Conservation (phyloP, 64 coral and sea anemone species). For the Montipora efflorescens region DNA sequence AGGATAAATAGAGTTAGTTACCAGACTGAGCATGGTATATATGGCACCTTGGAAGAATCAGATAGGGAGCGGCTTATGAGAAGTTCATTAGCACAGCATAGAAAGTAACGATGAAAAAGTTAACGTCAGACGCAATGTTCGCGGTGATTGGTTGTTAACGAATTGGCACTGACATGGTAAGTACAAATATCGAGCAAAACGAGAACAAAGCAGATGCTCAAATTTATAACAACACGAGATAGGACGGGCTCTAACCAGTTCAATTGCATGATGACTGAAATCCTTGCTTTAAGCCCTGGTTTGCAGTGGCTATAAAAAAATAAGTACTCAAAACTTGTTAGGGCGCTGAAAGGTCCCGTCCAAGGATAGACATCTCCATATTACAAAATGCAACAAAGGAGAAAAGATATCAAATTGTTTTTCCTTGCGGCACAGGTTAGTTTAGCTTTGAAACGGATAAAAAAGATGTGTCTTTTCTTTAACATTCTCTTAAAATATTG, state of each 20-base stretch:
- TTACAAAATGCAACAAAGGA: background rate
- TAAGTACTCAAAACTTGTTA: too few relatives aligned
- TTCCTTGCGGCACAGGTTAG: background rate
- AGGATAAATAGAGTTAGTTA: background rate
- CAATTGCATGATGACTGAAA: background rate
- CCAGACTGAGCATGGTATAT: too few relatives aligned
- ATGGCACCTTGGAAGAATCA: background rate
- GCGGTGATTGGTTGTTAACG: background rate
- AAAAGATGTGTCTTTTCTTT: background rate
- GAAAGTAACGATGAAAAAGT: background rate
- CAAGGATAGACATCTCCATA: background rate
- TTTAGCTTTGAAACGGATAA: background rate
- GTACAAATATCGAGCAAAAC: slow-evolving; percentile 35
- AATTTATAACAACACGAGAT: too few relatives aligned
- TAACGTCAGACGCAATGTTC: background rate
- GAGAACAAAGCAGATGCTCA: slow-evolving; percentile 17
- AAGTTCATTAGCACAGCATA: slow-evolving; percentile 45
- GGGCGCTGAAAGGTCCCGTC: too few relatives aligned
- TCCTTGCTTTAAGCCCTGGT: background rate
- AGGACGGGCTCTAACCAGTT: background rate
- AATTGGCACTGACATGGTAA: background rate
- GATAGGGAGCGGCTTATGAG: background rate
- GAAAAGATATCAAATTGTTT: background rate
- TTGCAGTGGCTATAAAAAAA: background rate
- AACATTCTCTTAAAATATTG: background rate